These are phyloP conservation scores for Eupeodes corollae DNA, from an alignment of 1,140 invertebrate species.

Conservation along the genomic window DNA sequence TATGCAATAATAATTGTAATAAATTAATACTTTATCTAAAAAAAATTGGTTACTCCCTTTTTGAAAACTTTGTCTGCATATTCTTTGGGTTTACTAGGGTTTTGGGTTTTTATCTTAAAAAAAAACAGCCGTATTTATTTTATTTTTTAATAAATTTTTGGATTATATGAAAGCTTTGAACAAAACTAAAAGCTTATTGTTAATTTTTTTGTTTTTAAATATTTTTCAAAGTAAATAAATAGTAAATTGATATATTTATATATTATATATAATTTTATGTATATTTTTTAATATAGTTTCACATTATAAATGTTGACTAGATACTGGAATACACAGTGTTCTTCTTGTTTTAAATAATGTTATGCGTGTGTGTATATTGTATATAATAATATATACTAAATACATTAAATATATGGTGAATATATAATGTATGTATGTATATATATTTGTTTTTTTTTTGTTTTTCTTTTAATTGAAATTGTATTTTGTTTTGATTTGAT, in stretches of 20 bases:
- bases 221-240: constrained; percentile 19
- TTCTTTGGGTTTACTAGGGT: neutral
- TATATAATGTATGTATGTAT: neutral
- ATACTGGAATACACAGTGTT: no score
- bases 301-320: no score
- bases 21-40: neutral
- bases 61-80: neutral
- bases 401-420: no score
- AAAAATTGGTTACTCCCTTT: neutral
- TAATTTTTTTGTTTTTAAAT: neutral
- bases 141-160: neutral
- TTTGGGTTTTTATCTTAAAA: constrained; percentile 16
- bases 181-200: neutral
- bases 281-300: neutral
- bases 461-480: constrained; percentile 13
- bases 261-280: neutral
- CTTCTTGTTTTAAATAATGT: no score
- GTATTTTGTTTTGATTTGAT: constrained; percentile 11
- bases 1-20: constrained; percentile 18
- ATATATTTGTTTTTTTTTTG: constrained; percentile 14
- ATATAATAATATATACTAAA: no score
- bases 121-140: neutral
- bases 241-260: constrained; percentile 4
- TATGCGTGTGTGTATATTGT: no score
- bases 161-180: neutral